Conservation (phyloP, 2,797 vertebrate species). For the Karalla daura region DNA sequence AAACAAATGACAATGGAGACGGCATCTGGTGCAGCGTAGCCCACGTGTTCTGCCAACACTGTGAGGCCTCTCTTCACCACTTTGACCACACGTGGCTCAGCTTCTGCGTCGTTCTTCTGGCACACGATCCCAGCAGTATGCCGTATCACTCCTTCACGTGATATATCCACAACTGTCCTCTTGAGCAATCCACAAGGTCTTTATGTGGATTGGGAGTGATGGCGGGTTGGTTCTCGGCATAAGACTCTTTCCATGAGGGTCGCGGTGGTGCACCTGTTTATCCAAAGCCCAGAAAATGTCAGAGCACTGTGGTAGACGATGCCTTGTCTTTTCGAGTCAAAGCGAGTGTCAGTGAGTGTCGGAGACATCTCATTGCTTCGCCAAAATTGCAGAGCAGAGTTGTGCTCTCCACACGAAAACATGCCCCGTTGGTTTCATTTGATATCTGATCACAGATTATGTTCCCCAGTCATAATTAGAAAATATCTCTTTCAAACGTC, state of each 20-base stretch:
- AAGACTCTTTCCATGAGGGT: conserved; percentile 62
- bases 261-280: conserved; percentile 77
- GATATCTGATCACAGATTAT: conserved; percentile 81
- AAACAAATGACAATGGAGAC: conserved; percentile 42
- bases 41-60: conserved; percentile 57
- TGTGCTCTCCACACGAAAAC: conserved; percentile 69
- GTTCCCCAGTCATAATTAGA: conserved; percentile 75
- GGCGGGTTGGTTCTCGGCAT: conserved; percentile 45
- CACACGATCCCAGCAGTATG: conserved; percentile 45
- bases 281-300: conserved; percentile 66
- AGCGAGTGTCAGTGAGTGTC: conserved; percentile 58
- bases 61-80: conserved; percentile 71
- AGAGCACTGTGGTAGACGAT: conserved; percentile 57
- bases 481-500: conserved; percentile 72
- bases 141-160: conserved; percentile 56
- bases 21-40: conserved; percentile 56
- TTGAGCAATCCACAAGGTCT: conserved; percentile 57
- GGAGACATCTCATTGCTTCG: conserved; percentile 70
- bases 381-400: conserved; percentile 76
- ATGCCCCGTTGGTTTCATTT: conserved; percentile 73
- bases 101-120: conserved; percentile 63
- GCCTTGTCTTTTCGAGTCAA: conserved; percentile 61
- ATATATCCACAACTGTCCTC: conserved; percentile 52
- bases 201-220: conserved; percentile 70
- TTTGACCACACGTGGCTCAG: conserved; percentile 69